Evolutionary conservation across 2,797 vertebrate species (phyloP), one percentile per base, ranked within the genome.

Genomic region (Strix occidentalis): DNA sequence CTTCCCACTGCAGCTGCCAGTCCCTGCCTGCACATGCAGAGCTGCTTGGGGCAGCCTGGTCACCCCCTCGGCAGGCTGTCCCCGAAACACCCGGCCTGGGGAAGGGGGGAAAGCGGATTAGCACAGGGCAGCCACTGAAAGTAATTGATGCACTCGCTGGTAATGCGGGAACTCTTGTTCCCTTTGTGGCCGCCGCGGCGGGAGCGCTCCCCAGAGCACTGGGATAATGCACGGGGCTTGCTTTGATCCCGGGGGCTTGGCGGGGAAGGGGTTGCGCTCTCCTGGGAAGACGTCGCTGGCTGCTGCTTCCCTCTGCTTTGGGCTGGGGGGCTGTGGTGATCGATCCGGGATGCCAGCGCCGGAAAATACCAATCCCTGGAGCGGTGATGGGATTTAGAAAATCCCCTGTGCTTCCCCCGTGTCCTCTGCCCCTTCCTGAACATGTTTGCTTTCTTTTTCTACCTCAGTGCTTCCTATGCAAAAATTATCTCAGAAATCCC

Each of bases 161-260:
- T 76, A 66, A 95, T 93, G 96, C 94, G 82, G 93, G 92, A 96
- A 71, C 96, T 88, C 96, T 97, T 96, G 96, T 97, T 96, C 96
- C 78, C 90, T 93, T 96, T 96, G 95, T 97, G 79, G 75, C 78
- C 0, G 26, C 68, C 90, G 0, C 81, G 71, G 96, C 60, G 17
- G 93, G 96, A 95, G 93, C 21, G 4, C 86, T 90, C 91, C 23
- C 9, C 4, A 1, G 86, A 96, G 96, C 92, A 77, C 53, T 13
- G 1, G 88, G 64, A 95, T 83, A 96, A 94, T 83, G 61, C 84
- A 1, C 2, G 2, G 83, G 41, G 63, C 83, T 66, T 0, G 12
- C 94, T 96, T 96, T 96, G 95, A 97, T 96, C 51, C 58, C 3
- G 58, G 79, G 65, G 53, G 51, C 60, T 79, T 20, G 3, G 66